A percentile compares a stretch with the other conserved stretches of the same genome.
phyloP scores from a whole-genome alignment of 2,888 invertebrate species.

The Lymantria dispar region DNA sequence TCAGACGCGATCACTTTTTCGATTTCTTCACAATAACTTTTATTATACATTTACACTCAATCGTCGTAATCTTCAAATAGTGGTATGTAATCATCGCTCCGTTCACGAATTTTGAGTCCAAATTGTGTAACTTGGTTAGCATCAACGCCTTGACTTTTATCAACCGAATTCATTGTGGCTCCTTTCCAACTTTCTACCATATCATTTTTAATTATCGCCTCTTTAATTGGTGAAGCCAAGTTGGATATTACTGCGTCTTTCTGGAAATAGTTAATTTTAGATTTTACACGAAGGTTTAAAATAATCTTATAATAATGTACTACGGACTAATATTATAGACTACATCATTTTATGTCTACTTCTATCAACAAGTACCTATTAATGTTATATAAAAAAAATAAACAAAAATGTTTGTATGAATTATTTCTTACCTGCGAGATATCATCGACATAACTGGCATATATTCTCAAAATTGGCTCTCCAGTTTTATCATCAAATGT shows the following conservation, averaged over 20 bases:
- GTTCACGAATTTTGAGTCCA: slow-evolving; percentile 62
- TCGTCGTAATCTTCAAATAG: slow-evolving; percentile 67
- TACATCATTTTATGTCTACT: too few species aligned
- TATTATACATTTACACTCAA: slow-evolving; percentile 15
- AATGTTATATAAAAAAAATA: too few species aligned
- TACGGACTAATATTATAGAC: too few species aligned
- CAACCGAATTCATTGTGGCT: slow-evolving; percentile 44
- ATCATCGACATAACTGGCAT: slow-evolving; percentile 70
- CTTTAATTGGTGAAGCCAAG: slow-evolving; percentile 34
- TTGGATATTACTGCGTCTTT: slow-evolving; percentile 60
- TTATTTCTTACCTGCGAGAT: slow-evolving; percentile 52
- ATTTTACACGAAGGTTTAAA: not conserved
- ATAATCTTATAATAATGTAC: too few species aligned
- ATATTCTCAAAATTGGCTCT: slow-evolving; percentile 80
- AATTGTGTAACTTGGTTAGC: slow-evolving; percentile 59
- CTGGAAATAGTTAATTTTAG: slow-evolving; percentile 41
- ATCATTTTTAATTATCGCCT: not conserved
- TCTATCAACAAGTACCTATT: too few species aligned
- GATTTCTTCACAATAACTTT: not conserved
- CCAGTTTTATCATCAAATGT: slow-evolving; percentile 72
- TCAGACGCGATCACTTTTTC: not conserved
- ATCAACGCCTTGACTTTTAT: slow-evolving; percentile 52
- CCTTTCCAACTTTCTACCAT: slow-evolving; percentile 44
- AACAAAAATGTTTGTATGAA: too few species aligned
- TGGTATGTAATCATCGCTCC: slow-evolving; percentile 67